A percentile compares a stretch with the other conserved stretches of the same genome.
Evolutionary conservation across 2,113 vertebrate genomes (phyloP).

Genomic region (Phasianus colchicus): DNA sequence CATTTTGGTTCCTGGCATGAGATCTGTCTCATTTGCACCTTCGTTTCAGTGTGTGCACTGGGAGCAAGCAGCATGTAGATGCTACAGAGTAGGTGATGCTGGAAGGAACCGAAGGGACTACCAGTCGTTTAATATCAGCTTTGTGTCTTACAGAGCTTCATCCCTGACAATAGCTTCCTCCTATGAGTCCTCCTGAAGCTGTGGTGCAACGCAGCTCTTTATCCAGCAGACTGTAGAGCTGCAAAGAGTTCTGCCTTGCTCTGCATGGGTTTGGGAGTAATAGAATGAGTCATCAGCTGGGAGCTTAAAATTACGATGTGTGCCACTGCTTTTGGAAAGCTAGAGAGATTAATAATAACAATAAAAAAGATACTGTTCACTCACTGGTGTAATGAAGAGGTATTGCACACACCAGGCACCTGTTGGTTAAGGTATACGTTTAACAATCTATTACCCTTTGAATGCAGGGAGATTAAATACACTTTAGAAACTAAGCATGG

Average conservation of each 20-base stretch:
- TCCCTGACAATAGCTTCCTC: neutral
- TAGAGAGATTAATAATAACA: conserved; percentile 45
- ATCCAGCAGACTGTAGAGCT: neutral
- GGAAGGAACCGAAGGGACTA: neutral
- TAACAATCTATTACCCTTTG: conserved; percentile 37
- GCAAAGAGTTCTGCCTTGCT: conserved; percentile 21
- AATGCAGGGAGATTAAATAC: conserved; percentile 37
- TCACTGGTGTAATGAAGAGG: conserved; percentile 44
- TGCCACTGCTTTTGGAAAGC: conserved; percentile 22
- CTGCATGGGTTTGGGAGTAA: conserved; percentile 33
- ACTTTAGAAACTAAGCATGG: neutral
- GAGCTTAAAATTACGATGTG: conserved; percentile 22
- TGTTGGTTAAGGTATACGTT: conserved; percentile 26
- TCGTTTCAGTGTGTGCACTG: neutral
- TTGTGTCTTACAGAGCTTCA: neutral
- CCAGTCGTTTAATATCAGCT: rapidly evolving
- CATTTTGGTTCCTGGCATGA: neutral
- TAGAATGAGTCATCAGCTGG: conserved; percentile 16
- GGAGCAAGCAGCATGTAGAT: rapidly evolving
- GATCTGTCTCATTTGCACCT: neutral
- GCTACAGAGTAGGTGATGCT: neutral
- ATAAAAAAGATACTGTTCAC: conserved; percentile 19
- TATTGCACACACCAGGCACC: conserved; percentile 39
- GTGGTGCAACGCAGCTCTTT: neutral
- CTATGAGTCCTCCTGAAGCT: neutral